Base-by-base conservation (phyloP, 2,113 vertebrate species). In the Eclectus roratus region DNA sequence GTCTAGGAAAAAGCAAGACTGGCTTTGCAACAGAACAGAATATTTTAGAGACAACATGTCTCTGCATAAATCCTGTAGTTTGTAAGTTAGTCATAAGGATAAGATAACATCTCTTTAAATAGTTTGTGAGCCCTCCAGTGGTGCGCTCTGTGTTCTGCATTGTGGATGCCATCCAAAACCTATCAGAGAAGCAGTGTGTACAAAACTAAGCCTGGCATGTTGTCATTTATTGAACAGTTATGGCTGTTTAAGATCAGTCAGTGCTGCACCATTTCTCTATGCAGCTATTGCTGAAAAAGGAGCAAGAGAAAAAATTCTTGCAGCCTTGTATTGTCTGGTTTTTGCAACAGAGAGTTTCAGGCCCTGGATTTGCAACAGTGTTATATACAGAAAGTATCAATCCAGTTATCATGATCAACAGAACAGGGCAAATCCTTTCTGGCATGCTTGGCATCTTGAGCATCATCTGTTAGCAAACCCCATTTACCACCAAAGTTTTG, bases 111-210 rank as follows among this genome's bases (percentile, higher is more conserved):
- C 44, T 90, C 95, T 96, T 92, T 91, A 95, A 89, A 93, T 28
- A 92, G 69, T 81, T 27, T 66, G 85, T 92, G 93, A 95, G 92
- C 90, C 94, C 92, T 96, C 96, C 94, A 96, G 93, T 94, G 90
- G 92, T 92, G 52, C 60, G 72, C 39, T 37, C 77, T 72, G 73
- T 53, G 52, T 83, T 93, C 85, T 93, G 71, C 88, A 88, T 49
- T 84, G 49, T 69, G 65, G 52, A 93, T 87, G 77, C 41, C 83
- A 92, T 82, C 65, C 92, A 96, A 93, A 95, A 91, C 88, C 76
- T 44, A 74, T 69, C 79, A 64, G 35, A 83, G 60, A 58, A 78
- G 23, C 11, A 28, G 19, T 27, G 60, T 88, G 39, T 88, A 87
- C 35, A 65, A 81, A 95, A 80, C 80, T 37, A 81, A 91, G 44